Base-by-base conservation (phyloP, 2,113 vertebrate genomes). In the Sceloporus tristichus region DNA sequence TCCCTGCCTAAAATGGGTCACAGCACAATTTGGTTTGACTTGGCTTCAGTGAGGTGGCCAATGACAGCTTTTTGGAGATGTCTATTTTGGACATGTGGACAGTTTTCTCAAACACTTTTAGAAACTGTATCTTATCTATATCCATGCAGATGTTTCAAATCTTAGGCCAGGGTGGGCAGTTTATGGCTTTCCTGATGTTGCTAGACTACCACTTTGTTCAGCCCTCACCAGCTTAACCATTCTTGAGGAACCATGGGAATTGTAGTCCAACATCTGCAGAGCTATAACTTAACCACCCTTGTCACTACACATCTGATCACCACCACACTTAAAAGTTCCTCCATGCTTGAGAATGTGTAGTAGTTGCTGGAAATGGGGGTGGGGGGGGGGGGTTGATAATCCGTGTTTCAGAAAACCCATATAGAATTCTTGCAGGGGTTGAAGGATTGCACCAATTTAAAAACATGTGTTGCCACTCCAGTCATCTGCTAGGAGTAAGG, bases 71-170 rank as follows among this genome's bases (percentile, higher is more conserved):
- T 86, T 87, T 68, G 40, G 7, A 38, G 56, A 87, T 9, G n/a
- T 42, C 5, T 80, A 38, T 23, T 11, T 74, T 19, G 25, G 48
- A 48, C 48, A 48, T 48, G 48, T 7, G 7, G 48, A 48, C 3
- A 13, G 5, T 8, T n/a, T n/a, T 73, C 13, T 10, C 40, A 54
- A 53, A 25, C 48, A 25, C 21, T 21, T 38, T 42, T 16, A 56
- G 54, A 66, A 21, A 48, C 8, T 77, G 40, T 68, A 70, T 70
- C 79, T 16, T 53, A 18, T 62, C 13, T 62, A 62, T 18, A 62
- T 70, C 68, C 38, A 70, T 83, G 65, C 68, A 83, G 29, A 42
- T 42, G 40, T 18, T 83, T 83, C 80, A 42, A n/a, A 65, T 56
- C 79, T 62, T 62, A 27, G 59, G 68, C 27, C 68, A 70, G 8